Conservation (phyloP, 2,113 vertebrate genomes). For the Bombycilla garrulus region DNA sequence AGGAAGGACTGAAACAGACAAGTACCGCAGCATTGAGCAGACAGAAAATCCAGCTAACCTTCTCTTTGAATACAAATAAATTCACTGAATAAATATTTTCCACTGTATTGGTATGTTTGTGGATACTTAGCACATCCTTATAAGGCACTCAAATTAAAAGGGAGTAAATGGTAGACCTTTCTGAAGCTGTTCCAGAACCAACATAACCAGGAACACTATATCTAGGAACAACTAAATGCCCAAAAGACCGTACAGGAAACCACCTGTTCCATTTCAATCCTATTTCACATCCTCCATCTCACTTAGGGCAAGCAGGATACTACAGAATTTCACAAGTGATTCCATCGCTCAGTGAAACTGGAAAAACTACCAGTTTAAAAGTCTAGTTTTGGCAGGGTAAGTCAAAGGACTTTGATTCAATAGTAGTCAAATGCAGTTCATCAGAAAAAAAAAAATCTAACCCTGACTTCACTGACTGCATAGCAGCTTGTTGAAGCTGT, state of each 20-base stretch:
- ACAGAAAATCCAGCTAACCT: background rate
- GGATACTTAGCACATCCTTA: background rate
- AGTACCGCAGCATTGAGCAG: background rate
- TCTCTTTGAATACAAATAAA: background rate
- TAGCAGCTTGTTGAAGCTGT: background rate
- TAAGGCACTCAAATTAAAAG: background rate
- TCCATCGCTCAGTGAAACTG: background rate
- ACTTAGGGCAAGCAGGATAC: background rate
- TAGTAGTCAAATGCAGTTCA: background rate
- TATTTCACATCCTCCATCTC: background rate
- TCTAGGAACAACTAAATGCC: background rate
- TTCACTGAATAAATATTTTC: background rate
- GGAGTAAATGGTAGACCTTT: background rate
- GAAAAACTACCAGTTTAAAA: background rate
- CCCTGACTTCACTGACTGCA: background rate
- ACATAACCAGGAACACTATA: background rate
- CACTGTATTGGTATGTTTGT: background rate
- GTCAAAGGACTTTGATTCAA: background rate
- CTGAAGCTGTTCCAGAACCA: background rate
- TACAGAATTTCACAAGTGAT: background rate
- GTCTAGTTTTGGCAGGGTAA: background rate
- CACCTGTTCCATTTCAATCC: background rate
- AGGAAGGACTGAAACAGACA: background rate
- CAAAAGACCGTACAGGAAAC: background rate
- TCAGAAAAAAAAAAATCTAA: background rate